A percentile compares a stretch with the other conserved stretches of the same genome.
Evolutionary conservation across 2,888 invertebrate genomes (phyloP).

Genomic region (Chironomus tentans): DNA sequence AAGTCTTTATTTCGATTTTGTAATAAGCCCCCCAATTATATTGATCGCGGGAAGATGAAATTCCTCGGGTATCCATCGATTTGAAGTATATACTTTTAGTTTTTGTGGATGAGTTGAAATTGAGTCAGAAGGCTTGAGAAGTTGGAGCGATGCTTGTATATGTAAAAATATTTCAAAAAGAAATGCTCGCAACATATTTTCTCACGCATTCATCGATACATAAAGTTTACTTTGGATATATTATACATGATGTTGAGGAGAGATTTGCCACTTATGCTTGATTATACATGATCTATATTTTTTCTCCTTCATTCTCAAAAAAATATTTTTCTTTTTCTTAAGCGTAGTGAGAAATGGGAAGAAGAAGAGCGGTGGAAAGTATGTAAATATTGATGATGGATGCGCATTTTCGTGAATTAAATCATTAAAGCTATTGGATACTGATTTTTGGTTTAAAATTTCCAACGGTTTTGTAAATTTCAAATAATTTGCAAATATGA

Average conservation of each 20-base stretch:
- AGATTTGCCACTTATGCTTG: slow-evolving; percentile 26
- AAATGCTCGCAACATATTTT: slow-evolving; percentile 16
- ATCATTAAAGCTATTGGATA: too few species aligned
- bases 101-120: too few species aligned
- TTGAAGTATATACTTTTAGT: too few species aligned
- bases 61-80: slow-evolving; percentile 11
- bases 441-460: too few species aligned
- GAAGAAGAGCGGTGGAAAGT: too few species aligned
- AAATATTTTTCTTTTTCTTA: not conserved
- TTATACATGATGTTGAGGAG: slow-evolving; percentile 14
- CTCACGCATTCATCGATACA: slow-evolving; percentile 26
- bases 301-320: not conserved
- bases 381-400: too few species aligned
- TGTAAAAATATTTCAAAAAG: not conserved
- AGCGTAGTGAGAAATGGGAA: not conserved
- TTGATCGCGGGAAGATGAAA: slow-evolving; percentile 25
- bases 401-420: too few species aligned
- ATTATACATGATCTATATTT: slow-evolving; percentile 26
- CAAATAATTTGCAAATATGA: too few species aligned
- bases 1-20: not conserved
- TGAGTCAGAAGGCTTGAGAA: not conserved
- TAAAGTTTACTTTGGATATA: slow-evolving; percentile 23
- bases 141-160: not conserved
- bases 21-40: slow-evolving; percentile 25
- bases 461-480: too few species aligned